Evolutionary conservation across 2,797 vertebrate genomes (phyloP), one percentile per base, ranked within the genome.

Genomic region (Propithecus perrieri): DNA sequence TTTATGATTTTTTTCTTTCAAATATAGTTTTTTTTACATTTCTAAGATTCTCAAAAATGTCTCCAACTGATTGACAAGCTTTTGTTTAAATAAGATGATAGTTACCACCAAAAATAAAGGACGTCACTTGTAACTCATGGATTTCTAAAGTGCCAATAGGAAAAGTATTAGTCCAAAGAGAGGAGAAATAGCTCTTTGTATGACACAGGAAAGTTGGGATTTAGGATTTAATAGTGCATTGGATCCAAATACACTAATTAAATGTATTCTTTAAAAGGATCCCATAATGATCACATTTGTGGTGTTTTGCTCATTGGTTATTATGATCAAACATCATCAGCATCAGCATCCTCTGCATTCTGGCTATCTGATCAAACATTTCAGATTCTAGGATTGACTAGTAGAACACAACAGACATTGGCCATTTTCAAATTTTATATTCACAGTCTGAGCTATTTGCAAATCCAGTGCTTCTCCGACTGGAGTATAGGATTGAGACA

Each of bases 41-140:
- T 89, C 41, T 4, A 87, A 91, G 92, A 95, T 69, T 85, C 83
- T 87, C 74, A 69, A 89, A 96, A 96, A 83, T 65, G 53, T 95
- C 53, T 94, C 59, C 71, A 35, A 26, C 38, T 88, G 80, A 84
- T 48, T 88, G 57, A 79, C 94, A 80, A 85, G 6, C 22, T 71
- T 91, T 53, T 85, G 30, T 90, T 97, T 90, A 92, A 78, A 75
- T 75, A 92, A 95, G 50, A 41, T 46, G 48, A 88, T 20, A 41
- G 35, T 63, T 74, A 50, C 26, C 46, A 86, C 7, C 50, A 48
- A 74, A 96, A 90, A 85, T 72, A 88, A 86, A 94, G n/a, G 76
- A 35, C 11, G 35, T 61, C 55, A 90, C 20, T 88, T 57, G 7
- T 33, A 85, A 88, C 61, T 63, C 67, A 53, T n/a, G 50, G 76